Evolutionary conservation across 2,113 vertebrate genomes (phyloP).

Genomic region (Lipophrys pholis): DNA sequence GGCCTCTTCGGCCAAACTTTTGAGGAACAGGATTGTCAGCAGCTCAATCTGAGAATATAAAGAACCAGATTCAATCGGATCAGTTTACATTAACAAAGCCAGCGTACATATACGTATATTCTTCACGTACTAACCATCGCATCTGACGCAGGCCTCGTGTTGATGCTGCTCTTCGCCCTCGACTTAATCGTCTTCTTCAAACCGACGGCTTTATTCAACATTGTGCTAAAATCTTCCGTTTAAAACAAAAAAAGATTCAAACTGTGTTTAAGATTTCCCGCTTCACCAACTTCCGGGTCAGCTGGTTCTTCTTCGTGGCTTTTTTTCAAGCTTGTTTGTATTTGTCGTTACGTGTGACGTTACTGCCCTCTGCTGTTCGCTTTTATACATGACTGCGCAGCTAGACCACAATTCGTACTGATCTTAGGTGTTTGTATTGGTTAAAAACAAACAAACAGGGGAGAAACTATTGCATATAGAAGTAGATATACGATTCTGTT

Average conservation of each 20-base stretch:
- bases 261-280: constrained; percentile 63
- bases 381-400: too few species aligned
- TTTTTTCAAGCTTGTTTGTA: background rate
- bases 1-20: constrained; percentile 77
- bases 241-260: background rate
- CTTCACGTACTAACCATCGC: constrained; percentile 63
- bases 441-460: too few species aligned
- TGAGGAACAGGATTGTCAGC: constrained; percentile 73
- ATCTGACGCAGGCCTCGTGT: constrained; percentile 53
- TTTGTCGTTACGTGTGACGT: too few species aligned
- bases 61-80: background rate
- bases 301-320: constrained; percentile 33
- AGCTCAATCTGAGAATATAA: constrained; percentile 71
- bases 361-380: constrained; percentile 2
- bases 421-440: too few species aligned
- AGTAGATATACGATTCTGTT: too few species aligned
- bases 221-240: background rate
- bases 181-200: constrained; percentile 57
- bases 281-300: constrained; percentile 34
- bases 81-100: background rate
- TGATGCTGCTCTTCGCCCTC: constrained; percentile 55
- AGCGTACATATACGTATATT: background rate
- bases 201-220: constrained; percentile 65
- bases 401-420: too few species aligned
- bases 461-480: too few species aligned